phyloP scores from a whole-genome alignment of 2,888 invertebrate genomes.

The Drosophila pseudotalamancana region DNA sequence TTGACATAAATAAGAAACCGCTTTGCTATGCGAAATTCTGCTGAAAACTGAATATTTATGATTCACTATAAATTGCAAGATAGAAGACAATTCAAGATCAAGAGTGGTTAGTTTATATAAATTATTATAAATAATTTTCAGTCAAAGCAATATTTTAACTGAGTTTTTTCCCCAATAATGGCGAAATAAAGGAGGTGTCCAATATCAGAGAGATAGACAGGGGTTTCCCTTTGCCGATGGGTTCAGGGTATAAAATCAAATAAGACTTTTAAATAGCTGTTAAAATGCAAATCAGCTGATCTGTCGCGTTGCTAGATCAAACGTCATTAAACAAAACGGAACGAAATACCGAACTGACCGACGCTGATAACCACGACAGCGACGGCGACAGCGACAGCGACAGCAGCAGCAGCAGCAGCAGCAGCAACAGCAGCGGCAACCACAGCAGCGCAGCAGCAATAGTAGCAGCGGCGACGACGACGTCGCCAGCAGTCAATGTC shows the following conservation, averaged over 20 bases:
- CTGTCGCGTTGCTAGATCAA: slow-evolving; percentile 29
- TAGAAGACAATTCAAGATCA: too few relatives aligned
- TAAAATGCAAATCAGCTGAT: slow-evolving; percentile 56
- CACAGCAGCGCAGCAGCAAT: slow-evolving; percentile 19
- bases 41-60: not conserved
- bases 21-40: not conserved
- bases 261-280: not conserved
- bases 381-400: slow-evolving; percentile 11
- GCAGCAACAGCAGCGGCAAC: slow-evolving; percentile 15
- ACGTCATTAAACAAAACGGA: slow-evolving; percentile 48
- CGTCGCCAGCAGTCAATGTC: slow-evolving; percentile 66
- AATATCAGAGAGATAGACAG: too few relatives aligned
- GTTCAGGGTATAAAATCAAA: not conserved
- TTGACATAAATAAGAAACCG: not conserved
- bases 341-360: slow-evolving; percentile 34
- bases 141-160: too few relatives aligned
- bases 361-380: slow-evolving; percentile 53
- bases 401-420: slow-evolving; percentile 18
- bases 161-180: too few relatives aligned
- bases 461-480: slow-evolving; percentile 19
- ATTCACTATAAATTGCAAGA: too few relatives aligned
- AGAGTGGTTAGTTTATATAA: not conserved
- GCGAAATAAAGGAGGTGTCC: too few relatives aligned
- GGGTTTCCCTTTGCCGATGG: too few relatives aligned
- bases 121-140: too few relatives aligned